Conservation (phyloP, 2,797 vertebrate genomes). For the Onychomys arenicola region DNA sequence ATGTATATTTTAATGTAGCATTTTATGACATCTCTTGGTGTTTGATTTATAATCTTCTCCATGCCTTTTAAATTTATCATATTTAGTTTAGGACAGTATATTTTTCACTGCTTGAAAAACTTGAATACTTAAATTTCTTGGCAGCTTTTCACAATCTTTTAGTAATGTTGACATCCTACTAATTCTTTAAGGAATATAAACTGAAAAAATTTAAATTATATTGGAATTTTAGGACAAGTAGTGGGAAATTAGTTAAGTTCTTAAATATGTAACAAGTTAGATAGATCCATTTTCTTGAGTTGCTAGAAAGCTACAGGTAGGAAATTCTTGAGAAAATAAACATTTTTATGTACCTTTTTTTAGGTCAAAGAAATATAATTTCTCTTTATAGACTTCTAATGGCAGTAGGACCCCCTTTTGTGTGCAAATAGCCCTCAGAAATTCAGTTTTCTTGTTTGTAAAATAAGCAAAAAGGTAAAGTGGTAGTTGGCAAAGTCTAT, state of each 20-base stretch:
- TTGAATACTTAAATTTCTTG: constrained; percentile 35
- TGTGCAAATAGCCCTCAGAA: constrained; percentile 55
- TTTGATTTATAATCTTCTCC: constrained; percentile 28
- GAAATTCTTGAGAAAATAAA: constrained; percentile 55
- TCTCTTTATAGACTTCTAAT: constrained; percentile 25
- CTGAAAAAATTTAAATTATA: not conserved
- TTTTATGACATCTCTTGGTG: constrained; percentile 15
- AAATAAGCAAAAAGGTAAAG: constrained; percentile 39
- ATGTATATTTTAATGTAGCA: not conserved
- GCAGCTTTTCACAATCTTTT: constrained; percentile 7
- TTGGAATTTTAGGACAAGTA: constrained; percentile 31
- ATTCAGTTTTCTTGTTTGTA: not conserved
- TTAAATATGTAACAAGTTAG: constrained; percentile 42
- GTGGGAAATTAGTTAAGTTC: not conserved
- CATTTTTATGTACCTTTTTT: constrained; percentile 17
- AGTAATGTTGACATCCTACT: not conserved
- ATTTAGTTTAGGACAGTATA: constrained; percentile 11
- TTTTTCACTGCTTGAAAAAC: constrained; percentile 54
- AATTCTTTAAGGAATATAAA: constrained; percentile 3
- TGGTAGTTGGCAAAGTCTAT: constrained; percentile 43
- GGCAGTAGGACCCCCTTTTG: constrained; percentile 20
- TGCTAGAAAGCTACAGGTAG: constrained; percentile 52
- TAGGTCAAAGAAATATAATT: not conserved
- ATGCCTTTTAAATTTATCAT: constrained; percentile 36
- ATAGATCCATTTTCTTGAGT: constrained; percentile 33